A percentile compares a stretch with the other conserved stretches of the same genome.
phyloP scores from a whole-genome alignment of 2,888 invertebrate genomes.

The Tethea ocularis region DNA sequence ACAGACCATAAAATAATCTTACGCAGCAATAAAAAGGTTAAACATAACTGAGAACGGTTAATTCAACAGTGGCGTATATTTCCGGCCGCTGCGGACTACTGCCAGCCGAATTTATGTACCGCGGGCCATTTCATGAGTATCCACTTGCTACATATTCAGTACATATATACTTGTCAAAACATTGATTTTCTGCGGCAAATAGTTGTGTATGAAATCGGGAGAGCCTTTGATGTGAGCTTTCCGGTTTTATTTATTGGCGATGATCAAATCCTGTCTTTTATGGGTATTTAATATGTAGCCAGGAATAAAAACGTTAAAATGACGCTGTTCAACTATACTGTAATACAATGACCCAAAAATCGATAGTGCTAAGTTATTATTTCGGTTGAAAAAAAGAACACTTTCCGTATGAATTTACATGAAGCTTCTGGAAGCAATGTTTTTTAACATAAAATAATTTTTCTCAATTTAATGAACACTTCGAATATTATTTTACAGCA shows the following conservation, averaged over 20 bases:
- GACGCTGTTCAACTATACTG: too few relatives aligned
- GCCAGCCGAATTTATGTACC: conserved; percentile 7
- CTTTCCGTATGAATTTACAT: too few relatives aligned
- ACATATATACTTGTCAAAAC: conserved; percentile 1
- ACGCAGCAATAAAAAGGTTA: not conserved
- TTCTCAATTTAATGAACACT: too few relatives aligned
- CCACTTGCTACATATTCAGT: not conserved
- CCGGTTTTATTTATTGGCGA: not conserved
- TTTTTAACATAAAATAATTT: too few relatives aligned
- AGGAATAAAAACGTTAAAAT: too few relatives aligned
- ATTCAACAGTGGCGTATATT: conserved; percentile 7
- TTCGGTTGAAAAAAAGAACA: too few relatives aligned
- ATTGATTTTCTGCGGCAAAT: not conserved
- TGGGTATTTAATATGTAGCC: not conserved
- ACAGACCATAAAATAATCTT: not conserved
- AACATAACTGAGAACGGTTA: not conserved
- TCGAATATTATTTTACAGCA: too few relatives aligned
- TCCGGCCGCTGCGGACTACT: not conserved
- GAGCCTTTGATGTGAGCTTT: not conserved
- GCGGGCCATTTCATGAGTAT: not conserved
- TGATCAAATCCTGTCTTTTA: not conserved
- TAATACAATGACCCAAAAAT: too few relatives aligned
- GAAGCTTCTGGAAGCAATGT: too few relatives aligned
- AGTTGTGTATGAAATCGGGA: not conserved
- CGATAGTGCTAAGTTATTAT: too few relatives aligned